A percentile compares a stretch with the other conserved stretches of the same genome.
Conservation (phyloP, 2,888 invertebrate species). For the Cerceris ruficornis region DNA sequence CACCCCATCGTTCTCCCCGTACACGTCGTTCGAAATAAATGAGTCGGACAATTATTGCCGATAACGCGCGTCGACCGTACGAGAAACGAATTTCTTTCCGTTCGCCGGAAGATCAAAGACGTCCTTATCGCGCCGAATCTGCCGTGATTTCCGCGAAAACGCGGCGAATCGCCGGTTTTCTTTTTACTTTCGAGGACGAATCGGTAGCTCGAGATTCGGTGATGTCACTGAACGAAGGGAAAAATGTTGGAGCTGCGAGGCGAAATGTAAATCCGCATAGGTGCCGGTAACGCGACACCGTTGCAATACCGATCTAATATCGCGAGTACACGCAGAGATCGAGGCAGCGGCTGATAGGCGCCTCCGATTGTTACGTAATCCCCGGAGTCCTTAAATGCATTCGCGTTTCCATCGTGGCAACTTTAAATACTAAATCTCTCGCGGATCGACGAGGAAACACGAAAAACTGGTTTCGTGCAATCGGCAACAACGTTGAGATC, state of each 20-base stretch:
- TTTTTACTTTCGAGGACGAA: no score
- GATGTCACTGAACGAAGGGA: slow-evolving; percentile 16
- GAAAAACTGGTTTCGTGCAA: slow-evolving; percentile 63
- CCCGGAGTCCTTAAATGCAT: slow-evolving; percentile 59
- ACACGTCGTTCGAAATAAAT: slow-evolving; percentile 1
- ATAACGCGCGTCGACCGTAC: slow-evolving; percentile 3
- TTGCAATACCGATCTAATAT: slow-evolving; percentile 38
- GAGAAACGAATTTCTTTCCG: neutral
- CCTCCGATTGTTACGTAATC: slow-evolving; percentile 58
- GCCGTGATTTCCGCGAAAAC: no score
- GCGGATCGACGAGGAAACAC: slow-evolving; percentile 48
- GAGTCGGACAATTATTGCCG: slow-evolving; percentile 7
- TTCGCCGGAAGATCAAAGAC: neutral
- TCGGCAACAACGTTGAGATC: slow-evolving; percentile 44
- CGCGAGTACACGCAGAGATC: slow-evolving; percentile 32
- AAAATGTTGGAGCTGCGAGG: slow-evolving; percentile 10
- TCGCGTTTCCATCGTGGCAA: slow-evolving; percentile 36
- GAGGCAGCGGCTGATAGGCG: slow-evolving; percentile 36
- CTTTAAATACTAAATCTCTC: slow-evolving; percentile 45
- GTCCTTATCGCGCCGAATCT: no score
- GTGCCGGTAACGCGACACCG: slow-evolving; percentile 41
- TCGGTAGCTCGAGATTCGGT: neutral
- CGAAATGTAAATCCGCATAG: slow-evolving; percentile 36
- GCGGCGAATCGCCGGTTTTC: no score
- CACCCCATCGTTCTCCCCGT: slow-evolving; percentile 24